phyloP scores from a whole-genome alignment of 2,113 vertebrate species.

The Plectropomus leopardus region DNA sequence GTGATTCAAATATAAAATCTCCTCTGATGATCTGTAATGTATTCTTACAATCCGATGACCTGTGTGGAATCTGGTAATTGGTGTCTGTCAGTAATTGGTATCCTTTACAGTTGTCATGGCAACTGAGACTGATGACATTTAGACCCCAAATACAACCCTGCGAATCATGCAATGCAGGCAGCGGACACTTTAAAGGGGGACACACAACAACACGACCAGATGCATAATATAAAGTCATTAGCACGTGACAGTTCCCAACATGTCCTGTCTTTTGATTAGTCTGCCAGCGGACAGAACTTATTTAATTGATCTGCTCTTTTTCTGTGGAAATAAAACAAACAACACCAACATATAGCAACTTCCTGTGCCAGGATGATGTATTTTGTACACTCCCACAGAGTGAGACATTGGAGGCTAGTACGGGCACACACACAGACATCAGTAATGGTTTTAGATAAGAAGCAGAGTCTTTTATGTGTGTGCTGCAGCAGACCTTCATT shows the following conservation, averaged over 20 bases:
- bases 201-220: not conserved
- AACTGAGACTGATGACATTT: not conserved
- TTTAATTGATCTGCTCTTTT: too few relatives aligned
- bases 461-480: constrained; percentile 12
- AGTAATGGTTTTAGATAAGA: not conserved
- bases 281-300: not conserved
- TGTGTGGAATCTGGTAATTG: not conserved
- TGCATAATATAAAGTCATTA: not conserved
- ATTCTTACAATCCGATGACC: not conserved
- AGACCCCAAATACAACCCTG: not conserved
- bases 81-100: constrained; percentile 11
- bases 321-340: too few relatives aligned
- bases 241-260: not conserved
- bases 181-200: not conserved
- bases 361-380: not conserved
- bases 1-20: not conserved
- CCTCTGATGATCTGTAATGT: not conserved
- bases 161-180: not conserved
- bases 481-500: constrained; percentile 26
- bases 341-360: not conserved
- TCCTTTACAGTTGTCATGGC: constrained; percentile 4
- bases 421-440: not conserved
- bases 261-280: not conserved
- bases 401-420: not conserved
- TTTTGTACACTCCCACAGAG: not conserved